Evolutionary conservation across 2,888 invertebrate species (phyloP).

Genomic region (Panzeria rudis): DNA sequence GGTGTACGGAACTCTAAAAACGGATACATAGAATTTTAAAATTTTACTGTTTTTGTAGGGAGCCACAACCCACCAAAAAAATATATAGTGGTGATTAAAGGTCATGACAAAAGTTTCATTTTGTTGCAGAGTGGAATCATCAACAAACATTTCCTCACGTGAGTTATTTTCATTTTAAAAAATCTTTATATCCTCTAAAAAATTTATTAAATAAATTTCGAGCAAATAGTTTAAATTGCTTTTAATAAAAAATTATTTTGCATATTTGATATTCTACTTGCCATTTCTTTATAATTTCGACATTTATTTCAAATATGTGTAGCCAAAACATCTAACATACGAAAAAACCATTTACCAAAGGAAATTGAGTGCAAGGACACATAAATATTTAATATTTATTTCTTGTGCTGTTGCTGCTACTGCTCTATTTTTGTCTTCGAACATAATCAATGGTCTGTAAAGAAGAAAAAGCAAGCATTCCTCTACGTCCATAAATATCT

Average conservation of each 20-base stretch:
- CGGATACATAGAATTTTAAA: no score
- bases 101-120: no score
- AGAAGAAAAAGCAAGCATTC: constrained; percentile 12
- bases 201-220: background rate
- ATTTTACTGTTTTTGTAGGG: no score
- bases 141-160: no score
- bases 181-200: no score
- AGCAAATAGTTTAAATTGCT: background rate
- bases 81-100: no score
- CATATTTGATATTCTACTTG: constrained; percentile 7
- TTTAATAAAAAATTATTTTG: constrained; percentile 18
- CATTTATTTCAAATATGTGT: constrained; percentile 23
- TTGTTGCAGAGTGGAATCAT: no score
- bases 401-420: constrained; percentile 18
- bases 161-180: no score
- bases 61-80: no score
- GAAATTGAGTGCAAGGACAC: constrained; percentile 60
- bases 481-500: background rate
- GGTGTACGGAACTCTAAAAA: no score
- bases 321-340: background rate
- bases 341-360: constrained; percentile 38
- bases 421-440: constrained; percentile 1
- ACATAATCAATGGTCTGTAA: constrained; percentile 52
- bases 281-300: constrained; percentile 6
- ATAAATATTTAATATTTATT: constrained; percentile 59